Conservation (phyloP, 2,113 vertebrate genomes). For the Hyperopisus bebe region DNA sequence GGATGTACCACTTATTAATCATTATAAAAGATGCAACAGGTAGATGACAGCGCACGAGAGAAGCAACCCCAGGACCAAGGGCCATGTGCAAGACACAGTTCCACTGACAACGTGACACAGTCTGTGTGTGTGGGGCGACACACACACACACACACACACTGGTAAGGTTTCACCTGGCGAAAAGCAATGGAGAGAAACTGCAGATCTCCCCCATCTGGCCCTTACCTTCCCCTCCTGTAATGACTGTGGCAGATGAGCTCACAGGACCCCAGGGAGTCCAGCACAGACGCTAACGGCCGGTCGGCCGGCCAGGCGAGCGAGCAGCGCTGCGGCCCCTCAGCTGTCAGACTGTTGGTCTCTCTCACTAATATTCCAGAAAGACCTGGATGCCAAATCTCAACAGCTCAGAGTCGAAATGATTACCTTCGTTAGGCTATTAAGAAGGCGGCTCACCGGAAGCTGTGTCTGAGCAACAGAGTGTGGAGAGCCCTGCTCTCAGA, state of each 20-base stretch:
- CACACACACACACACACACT: neutral
- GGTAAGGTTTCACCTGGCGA: slow-evolving; percentile 1
- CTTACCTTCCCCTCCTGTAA: neutral
- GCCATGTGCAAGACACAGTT: neutral
- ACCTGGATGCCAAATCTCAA: neutral
- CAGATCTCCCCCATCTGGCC: neutral
- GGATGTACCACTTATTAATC: neutral
- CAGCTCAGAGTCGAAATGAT: neutral
- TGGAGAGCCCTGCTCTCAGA: neutral
- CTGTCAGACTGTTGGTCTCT: neutral
- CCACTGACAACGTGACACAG: neutral
- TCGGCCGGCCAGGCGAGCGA: neutral
- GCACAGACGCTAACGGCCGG: neutral
- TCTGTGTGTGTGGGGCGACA: neutral
- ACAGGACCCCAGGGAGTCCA: neutral
- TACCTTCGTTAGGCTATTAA: neutral
- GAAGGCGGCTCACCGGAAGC: neutral
- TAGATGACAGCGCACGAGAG: neutral
- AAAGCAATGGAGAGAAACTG: neutral
- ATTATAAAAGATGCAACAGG: neutral
- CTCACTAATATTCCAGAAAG: neutral
- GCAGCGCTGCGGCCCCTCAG: neutral
- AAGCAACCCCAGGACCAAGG: neutral
- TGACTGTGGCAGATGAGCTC: slow-evolving; percentile 1
- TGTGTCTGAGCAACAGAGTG: neutral